phyloP scores from a whole-genome alignment of 2,797 vertebrate species.

The Cuniculus paca region DNA sequence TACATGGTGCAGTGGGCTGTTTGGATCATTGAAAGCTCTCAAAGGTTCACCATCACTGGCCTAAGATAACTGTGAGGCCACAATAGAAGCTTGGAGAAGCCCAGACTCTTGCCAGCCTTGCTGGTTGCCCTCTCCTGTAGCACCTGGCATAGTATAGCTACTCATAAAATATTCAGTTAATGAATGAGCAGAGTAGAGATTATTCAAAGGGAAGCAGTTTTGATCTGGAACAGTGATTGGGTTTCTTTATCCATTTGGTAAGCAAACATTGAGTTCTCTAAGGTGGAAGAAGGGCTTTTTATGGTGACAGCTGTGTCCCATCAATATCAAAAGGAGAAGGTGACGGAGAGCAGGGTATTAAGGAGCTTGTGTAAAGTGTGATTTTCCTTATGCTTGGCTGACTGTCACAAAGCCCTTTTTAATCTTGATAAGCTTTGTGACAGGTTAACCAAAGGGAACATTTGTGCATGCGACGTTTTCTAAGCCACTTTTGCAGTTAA shows the following conservation, averaged over 20 bases:
- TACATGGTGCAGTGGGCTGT: neutral
- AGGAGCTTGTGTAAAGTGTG: slow-evolving; percentile 20
- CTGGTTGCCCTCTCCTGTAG: neutral
- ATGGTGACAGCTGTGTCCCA: neutral
- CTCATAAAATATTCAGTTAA: neutral
- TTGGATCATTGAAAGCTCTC: neutral
- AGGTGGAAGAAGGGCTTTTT: slow-evolving; percentile 2
- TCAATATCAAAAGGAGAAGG: slow-evolving; percentile 2
- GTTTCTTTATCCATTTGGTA: slow-evolving; percentile 54
- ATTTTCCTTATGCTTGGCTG: slow-evolving; percentile 56
- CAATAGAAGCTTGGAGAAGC: neutral
- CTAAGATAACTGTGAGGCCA: neutral
- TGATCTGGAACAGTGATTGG: slow-evolving; percentile 29
- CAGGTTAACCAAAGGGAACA: slow-evolving; percentile 65
- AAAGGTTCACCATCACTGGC: neutral
- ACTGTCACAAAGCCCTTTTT: slow-evolving; percentile 53
- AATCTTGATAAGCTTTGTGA: slow-evolving; percentile 61
- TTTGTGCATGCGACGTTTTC: slow-evolving; percentile 63
- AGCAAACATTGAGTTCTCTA: slow-evolving; percentile 9
- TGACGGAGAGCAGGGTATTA: slow-evolving; percentile 36
- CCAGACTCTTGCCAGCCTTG: neutral
- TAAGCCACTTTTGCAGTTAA: slow-evolving; percentile 64
- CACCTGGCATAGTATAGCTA: neutral
- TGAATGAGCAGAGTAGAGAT: slow-evolving; percentile 13
- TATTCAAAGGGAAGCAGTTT: slow-evolving; percentile 52